A percentile compares a stretch with the other conserved stretches of the same genome.
phyloP scores from a whole-genome alignment of 64 coral and sea anemone genomes.

The Hydrozoanthus tunicans region DNA sequence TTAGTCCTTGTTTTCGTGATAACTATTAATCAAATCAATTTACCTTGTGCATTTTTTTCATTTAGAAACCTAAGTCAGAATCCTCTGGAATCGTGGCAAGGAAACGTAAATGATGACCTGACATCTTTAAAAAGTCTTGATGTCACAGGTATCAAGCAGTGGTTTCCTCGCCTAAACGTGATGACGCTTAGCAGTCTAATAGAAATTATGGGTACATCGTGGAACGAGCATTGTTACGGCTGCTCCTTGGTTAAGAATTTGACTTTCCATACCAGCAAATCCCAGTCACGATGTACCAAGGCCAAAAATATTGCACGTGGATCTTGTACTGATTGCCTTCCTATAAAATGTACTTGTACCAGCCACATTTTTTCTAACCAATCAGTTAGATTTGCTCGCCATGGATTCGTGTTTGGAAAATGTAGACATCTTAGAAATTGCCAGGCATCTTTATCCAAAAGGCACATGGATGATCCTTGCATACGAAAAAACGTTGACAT shows the following conservation, averaged over 20 bases:
- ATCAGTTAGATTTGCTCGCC: background rate
- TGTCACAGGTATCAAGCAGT: constrained; percentile 2
- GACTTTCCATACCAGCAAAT: background rate
- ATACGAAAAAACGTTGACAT: background rate
- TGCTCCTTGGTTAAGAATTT: constrained; percentile 33
- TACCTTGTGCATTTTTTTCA: background rate
- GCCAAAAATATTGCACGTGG: background rate
- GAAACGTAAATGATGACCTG: background rate
- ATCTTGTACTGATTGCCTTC: background rate
- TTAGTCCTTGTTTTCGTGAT: too few relatives aligned
- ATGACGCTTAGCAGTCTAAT: background rate
- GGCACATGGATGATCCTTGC: background rate
- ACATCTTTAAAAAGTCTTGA: constrained; percentile 11
- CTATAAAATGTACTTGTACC: background rate
- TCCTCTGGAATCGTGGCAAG: background rate
- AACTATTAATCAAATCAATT: too few relatives aligned
- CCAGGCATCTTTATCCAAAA: background rate
- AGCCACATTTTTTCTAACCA: background rate
- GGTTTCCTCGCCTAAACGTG: constrained; percentile 1
- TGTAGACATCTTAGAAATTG: background rate
- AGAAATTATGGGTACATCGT: constrained; percentile 13
- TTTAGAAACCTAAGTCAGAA: constrained; percentile 16
- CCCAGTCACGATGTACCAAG: background rate
- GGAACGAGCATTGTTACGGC: constrained; percentile 12
- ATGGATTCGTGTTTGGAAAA: background rate